phyloP scores from a whole-genome alignment of 2,797 vertebrate genomes.

The Melanotaenia parkinsoni region DNA sequence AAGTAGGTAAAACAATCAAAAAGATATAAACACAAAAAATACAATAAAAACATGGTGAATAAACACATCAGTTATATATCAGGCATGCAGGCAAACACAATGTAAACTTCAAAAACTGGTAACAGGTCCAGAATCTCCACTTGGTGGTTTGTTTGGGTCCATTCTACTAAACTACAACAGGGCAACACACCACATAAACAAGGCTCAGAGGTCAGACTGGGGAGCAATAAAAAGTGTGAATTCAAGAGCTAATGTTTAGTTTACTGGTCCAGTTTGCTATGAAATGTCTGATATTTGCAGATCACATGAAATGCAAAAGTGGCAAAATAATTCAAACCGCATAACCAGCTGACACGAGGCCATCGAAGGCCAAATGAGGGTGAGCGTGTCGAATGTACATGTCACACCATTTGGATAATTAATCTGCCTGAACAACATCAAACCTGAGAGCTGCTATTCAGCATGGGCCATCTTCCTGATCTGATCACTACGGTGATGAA shows the following conservation, averaged over 20 bases:
- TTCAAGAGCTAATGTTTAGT: conserved; percentile 38
- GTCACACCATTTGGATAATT: no score
- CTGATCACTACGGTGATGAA: background rate
- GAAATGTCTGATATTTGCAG: background rate
- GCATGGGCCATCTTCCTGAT: background rate
- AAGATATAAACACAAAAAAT: conserved; percentile 39
- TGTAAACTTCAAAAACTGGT: conserved; percentile 75
- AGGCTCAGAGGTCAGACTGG: conserved; percentile 55
- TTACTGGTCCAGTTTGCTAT: background rate
- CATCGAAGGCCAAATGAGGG: background rate
- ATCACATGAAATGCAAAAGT: background rate
- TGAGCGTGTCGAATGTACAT: no score
- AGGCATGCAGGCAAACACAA: conserved; percentile 86
- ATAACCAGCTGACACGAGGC: background rate
- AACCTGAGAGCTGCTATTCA: no score
- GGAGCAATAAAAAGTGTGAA: conserved; percentile 18
- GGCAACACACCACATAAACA: conserved; percentile 29
- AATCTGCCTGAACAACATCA: no score
- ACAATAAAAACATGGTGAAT: conserved; percentile 22
- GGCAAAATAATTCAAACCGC: no score
- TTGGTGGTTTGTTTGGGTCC: conserved; percentile 67
- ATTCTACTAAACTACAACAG: conserved; percentile 67
- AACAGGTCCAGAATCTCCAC: conserved; percentile 72
- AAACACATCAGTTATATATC: conserved; percentile 69
- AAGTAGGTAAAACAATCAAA: conserved; percentile 34